These are phyloP conservation scores for Nasonia oneida DNA, from an alignment of 2,888 invertebrate genomes.

Conservation along the genomic window DNA sequence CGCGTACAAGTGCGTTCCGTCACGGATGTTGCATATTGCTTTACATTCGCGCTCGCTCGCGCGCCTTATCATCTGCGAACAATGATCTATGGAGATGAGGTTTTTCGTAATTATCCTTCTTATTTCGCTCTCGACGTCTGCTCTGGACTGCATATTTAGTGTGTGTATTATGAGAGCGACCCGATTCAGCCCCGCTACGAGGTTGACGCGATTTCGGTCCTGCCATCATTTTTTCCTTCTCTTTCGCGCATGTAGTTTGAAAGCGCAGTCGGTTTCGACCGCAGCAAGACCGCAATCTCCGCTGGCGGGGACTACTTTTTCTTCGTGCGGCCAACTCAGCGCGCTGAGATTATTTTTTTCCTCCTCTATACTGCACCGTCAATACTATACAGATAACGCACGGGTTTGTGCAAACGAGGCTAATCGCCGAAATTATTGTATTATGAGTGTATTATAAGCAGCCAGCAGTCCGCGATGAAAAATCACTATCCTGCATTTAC, in stretches of 20 bases:
- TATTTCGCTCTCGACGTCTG: conserved; percentile 20
- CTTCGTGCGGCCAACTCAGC: neutral
- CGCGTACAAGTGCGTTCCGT: conserved; percentile 31
- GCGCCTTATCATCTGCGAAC: conserved; percentile 63
- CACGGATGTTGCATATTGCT: conserved; percentile 61
- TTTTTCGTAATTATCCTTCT: conserved; percentile 66
- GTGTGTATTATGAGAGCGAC: neutral
- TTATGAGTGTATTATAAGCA: neutral
- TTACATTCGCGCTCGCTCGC: conserved; percentile 58
- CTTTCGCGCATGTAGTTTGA: neutral
- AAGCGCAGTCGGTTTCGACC: conserved; percentile 22
- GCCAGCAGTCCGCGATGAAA: neutral
- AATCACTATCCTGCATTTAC: neutral
- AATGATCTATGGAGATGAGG: conserved; percentile 66
- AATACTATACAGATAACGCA: neutral
- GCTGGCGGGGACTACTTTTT: neutral
- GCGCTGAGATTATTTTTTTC: neutral
- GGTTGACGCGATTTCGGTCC: conserved; percentile 14
- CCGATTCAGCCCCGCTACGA: neutral
- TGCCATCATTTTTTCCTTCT: neutral
- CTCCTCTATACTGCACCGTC: neutral
- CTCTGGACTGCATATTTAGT: conserved; percentile 42
- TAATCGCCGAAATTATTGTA: neutral
- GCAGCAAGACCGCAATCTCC: conserved; percentile 35
- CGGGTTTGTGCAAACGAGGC: neutral